Conservation (phyloP, 2,113 vertebrate genomes). For the Trachemys scripta region DNA sequence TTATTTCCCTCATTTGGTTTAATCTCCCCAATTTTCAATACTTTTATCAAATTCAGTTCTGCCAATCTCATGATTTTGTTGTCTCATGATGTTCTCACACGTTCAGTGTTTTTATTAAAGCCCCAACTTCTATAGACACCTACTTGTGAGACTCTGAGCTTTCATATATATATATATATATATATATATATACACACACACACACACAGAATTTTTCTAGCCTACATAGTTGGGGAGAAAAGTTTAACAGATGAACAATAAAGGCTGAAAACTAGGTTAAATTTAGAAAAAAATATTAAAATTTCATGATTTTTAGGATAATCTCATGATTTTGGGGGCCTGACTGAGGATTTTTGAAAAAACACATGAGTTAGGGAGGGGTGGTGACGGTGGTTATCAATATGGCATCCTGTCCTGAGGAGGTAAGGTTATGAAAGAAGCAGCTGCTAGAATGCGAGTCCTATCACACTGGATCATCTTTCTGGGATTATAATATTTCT, state of each 20-base stretch:
- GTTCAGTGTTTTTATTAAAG: background rate
- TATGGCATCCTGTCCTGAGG: fast-evolving
- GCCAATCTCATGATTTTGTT: background rate
- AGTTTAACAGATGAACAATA: background rate
- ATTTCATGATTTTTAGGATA: background rate
- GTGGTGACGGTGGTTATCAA: background rate
- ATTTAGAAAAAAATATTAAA: background rate
- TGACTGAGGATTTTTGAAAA: background rate
- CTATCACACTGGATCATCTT: background rate
- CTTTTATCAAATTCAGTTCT: background rate
- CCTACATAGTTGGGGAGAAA: background rate
- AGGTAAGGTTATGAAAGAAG: background rate
- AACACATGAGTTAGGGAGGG: background rate
- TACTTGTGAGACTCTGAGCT: background rate
- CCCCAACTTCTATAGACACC: background rate
- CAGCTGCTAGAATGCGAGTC: background rate
- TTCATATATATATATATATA: background rate
- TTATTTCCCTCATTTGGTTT: background rate
- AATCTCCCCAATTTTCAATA: background rate
- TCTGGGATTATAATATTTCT: background rate
- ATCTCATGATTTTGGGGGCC: background rate
- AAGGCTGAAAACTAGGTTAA: background rate
- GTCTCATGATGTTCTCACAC: background rate
- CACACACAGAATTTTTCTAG: background rate
- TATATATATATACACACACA: background rate